Conservation (phyloP, 2,888 invertebrate species). For the Nomada hirtipes region DNA sequence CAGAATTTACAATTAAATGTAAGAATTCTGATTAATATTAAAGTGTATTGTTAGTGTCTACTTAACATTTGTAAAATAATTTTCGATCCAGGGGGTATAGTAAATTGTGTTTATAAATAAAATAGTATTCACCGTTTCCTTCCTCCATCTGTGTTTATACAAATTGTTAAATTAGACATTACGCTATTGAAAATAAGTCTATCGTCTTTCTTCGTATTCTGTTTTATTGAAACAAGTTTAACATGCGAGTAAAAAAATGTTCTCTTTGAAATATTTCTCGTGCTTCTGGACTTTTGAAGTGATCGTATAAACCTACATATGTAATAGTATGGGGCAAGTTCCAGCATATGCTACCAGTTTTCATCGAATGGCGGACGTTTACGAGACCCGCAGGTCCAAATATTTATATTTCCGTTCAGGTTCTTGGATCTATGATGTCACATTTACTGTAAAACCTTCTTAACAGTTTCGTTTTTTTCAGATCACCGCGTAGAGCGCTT, state of each 20-base stretch:
- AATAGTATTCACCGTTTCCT: not conserved
- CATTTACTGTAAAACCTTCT: slow-evolving; percentile 49
- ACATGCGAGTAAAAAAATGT: not conserved
- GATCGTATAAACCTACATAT: slow-evolving; percentile 15
- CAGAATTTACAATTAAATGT: not conserved
- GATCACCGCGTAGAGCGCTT: not conserved
- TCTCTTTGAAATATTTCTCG: slow-evolving; percentile 7
- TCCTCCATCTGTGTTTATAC: not conserved
- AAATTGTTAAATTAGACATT: not conserved
- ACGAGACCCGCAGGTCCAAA: slow-evolving; percentile 64
- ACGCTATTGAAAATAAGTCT: not conserved
- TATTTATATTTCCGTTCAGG: slow-evolving; percentile 66
- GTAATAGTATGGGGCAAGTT: slow-evolving; percentile 41
- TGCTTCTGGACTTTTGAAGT: slow-evolving; percentile 23
- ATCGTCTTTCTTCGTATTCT: not conserved
- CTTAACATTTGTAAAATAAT: too few relatives aligned
- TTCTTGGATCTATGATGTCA: slow-evolving; percentile 68
- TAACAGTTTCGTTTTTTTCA: slow-evolving; percentile 32
- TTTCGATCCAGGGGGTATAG: too few relatives aligned
- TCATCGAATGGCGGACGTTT: slow-evolving; percentile 63
- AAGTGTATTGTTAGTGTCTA: too few relatives aligned
- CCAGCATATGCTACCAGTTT: slow-evolving; percentile 48
- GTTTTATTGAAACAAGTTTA: not conserved
- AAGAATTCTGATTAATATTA: too few relatives aligned
- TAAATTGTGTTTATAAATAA: too few relatives aligned